Evolutionary conservation across 2,113 vertebrate genomes (phyloP).

Genomic region (Andinoacara biseriatus): DNA sequence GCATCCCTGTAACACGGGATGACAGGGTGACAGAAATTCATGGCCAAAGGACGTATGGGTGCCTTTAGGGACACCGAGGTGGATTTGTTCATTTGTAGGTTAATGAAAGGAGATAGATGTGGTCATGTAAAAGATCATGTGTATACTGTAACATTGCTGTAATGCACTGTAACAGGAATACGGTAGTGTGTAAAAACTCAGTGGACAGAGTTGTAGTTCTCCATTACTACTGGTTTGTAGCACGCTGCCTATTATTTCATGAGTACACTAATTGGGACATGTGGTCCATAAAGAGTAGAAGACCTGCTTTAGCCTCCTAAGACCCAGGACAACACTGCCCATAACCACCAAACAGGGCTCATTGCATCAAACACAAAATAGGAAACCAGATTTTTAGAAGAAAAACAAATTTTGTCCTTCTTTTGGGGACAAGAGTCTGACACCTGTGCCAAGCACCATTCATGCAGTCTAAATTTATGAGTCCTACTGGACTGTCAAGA

Average conservation of each 20-base stretch:
- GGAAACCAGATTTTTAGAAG: no score
- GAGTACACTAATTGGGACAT: not conserved
- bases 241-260: not conserved
- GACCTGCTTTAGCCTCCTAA: not conserved
- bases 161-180: not conserved
- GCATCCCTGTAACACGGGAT: not conserved
- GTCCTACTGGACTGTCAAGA: no score
- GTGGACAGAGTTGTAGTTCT: not conserved
- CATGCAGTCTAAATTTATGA: no score
- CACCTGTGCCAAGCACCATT: no score
- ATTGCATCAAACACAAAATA: no score
- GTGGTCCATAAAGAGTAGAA: not conserved
- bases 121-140: not conserved
- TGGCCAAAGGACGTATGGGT: not conserved
- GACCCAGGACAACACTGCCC: no score
- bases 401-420: no score
- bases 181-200: not conserved
- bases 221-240: not conserved
- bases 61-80: slow-evolving; percentile 3
- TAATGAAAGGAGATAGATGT: not conserved
- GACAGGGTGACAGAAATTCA: slow-evolving; percentile 20
- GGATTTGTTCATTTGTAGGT: not conserved
- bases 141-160: not conserved
- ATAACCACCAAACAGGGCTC: no score
- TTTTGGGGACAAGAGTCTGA: no score